phyloP scores from a whole-genome alignment of 2,113 vertebrate genomes.

The Dasyprocta punctata region DNA sequence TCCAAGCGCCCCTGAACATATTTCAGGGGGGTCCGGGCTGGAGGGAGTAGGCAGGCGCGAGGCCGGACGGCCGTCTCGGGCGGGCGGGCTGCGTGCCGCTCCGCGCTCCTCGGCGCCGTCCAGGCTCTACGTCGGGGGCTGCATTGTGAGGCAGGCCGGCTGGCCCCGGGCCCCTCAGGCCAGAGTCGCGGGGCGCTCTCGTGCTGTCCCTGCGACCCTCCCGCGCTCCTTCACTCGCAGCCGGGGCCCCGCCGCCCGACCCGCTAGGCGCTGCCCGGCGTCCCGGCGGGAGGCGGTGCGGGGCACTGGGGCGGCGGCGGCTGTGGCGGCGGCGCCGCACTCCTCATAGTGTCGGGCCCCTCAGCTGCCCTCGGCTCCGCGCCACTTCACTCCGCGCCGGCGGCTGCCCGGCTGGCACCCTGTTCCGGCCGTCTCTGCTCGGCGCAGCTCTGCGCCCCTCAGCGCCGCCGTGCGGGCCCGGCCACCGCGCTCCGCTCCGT shows the following conservation, averaged over 20 bases:
- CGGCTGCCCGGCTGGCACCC: conserved; percentile 53
- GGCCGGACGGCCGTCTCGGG: conserved; percentile 71
- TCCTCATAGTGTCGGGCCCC: conserved; percentile 77
- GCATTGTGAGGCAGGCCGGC: conserved; percentile 75
- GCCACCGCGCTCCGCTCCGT: conserved; percentile 36
- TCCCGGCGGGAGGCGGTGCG: conserved; percentile 74
- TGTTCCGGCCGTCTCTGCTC: conserved; percentile 61
- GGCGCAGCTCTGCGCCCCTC: conserved; percentile 74
- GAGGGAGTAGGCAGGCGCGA: conserved; percentile 71
- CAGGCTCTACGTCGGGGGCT: conserved; percentile 83
- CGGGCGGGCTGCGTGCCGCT: conserved; percentile 56
- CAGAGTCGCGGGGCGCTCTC: conserved; percentile 69
- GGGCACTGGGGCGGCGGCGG: conserved; percentile 73
- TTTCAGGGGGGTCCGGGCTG: conserved; percentile 83
- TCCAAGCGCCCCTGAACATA: conserved; percentile 91
- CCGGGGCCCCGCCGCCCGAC: conserved; percentile 60
- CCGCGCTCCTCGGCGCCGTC: conserved; percentile 67
- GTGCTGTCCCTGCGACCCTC: conserved; percentile 59
- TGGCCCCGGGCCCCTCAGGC: conserved; percentile 54
- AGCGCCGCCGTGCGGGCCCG: conserved; percentile 74
- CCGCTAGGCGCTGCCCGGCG: conserved; percentile 72
- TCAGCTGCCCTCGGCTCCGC: conserved; percentile 55
- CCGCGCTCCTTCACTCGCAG: conserved; percentile 57
- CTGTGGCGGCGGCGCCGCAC: conserved; percentile 69
- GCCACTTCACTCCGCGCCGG: conserved; percentile 55